Evolutionary conservation across 2,113 vertebrate genomes (phyloP).

Genomic region (Echinops telfairi): DNA sequence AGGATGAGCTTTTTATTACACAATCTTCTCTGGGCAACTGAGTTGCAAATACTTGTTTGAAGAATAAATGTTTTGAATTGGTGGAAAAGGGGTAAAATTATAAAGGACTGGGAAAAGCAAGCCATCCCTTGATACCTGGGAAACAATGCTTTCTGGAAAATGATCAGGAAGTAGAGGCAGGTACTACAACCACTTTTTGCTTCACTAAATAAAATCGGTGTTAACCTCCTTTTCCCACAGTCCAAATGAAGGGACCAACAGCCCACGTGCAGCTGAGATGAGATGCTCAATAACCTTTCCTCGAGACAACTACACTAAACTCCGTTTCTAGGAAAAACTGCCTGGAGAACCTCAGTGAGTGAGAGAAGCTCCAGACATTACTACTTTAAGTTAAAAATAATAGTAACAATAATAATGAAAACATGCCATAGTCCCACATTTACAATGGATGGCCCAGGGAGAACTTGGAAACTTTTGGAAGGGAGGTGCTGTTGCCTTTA

Average conservation of each 20-base stretch:
- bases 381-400: neutral
- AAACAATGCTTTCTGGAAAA: slow-evolving; percentile 56
- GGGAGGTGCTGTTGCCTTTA: slow-evolving; percentile 20
- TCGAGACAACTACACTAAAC: slow-evolving; percentile 62
- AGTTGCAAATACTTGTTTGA: slow-evolving; percentile 43
- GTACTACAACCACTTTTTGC: slow-evolving; percentile 59
- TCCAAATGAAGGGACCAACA: slow-evolving; percentile 25
- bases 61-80: slow-evolving; percentile 58
- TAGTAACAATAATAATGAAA: neutral
- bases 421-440: slow-evolving; percentile 49
- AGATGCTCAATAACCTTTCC: slow-evolving; percentile 42
- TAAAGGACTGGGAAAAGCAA: slow-evolving; percentile 63
- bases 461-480: slow-evolving; percentile 77
- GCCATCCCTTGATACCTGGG: slow-evolving; percentile 60
- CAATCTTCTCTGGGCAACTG: slow-evolving; percentile 44
- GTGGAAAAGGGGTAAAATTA: slow-evolving; percentile 55
- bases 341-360: slow-evolving; percentile 49
- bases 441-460: slow-evolving; percentile 38
- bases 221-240: neutral
- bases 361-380: slow-evolving; percentile 51
- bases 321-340: neutral
- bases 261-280: slow-evolving; percentile 23
- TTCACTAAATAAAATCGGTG: slow-evolving; percentile 66
- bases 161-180: slow-evolving; percentile 67
- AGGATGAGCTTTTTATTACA: slow-evolving; percentile 53